These are phyloP conservation scores for Aphaenogaster rudis DNA, from an alignment of 1,140 invertebrate species.

Conservation along the genomic window DNA sequence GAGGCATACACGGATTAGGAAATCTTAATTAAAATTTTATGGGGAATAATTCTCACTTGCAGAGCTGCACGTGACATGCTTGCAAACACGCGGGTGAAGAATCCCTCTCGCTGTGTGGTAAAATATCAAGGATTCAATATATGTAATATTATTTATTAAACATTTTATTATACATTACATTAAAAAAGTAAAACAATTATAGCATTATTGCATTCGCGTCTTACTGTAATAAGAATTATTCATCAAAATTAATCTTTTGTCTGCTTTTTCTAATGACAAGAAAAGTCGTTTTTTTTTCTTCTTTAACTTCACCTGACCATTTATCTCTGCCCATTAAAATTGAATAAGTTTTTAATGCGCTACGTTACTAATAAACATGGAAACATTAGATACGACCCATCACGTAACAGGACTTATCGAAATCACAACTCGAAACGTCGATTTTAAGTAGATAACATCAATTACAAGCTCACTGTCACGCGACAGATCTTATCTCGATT, in stretches of 20 bases:
- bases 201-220: neutral
- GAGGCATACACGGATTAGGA: constrained; percentile 72
- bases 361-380: neutral
- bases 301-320: neutral
- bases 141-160: neutral
- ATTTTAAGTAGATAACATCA: constrained; percentile 57
- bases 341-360: neutral
- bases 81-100: constrained; percentile 7
- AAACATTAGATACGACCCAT: neutral
- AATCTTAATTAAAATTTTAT: constrained; percentile 82
- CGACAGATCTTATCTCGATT: constrained; percentile 51
- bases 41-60: constrained; percentile 72
- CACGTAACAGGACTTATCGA: constrained; percentile 52
- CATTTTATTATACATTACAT: neutral
- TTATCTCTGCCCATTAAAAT: neutral
- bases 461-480: constrained; percentile 63
- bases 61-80: constrained; percentile 50
- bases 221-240: neutral
- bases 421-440: constrained; percentile 69
- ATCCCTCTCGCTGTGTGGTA: neutral
- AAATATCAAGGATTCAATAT: neutral
- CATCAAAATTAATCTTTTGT: neutral
- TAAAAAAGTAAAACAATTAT: neutral
- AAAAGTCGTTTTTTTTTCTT: neutral
- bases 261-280: neutral